Conservation (phyloP, 2,888 invertebrate species). For the Labia minor region DNA sequence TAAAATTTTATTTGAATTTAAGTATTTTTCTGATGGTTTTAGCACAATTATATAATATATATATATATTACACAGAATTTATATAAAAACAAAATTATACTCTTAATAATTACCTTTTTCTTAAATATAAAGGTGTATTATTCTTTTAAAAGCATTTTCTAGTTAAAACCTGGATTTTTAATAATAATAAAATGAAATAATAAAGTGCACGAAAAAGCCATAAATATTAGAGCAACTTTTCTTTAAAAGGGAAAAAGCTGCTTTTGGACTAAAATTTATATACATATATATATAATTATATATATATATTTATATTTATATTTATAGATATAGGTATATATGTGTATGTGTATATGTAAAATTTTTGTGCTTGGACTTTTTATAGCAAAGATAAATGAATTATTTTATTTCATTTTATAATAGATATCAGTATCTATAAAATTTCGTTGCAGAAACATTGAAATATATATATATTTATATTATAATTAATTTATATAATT, state of each 20-base stretch:
- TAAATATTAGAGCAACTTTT: background rate
- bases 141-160: no score
- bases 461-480: background rate
- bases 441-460: background rate
- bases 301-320: background rate
- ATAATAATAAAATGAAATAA: background rate
- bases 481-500: background rate
- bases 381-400: background rate
- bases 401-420: background rate
- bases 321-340: no score
- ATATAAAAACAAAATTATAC: no score
- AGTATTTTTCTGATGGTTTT: no score
- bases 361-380: background rate
- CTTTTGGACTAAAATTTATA: background rate
- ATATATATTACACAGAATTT: no score
- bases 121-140: no score
- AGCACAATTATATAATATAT: no score
- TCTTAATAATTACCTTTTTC: no score
- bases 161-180: background rate
- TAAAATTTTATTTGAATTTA: no score
- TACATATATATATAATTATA: no score
- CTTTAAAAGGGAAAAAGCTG: background rate
- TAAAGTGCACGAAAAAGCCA: background rate
- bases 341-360: background rate
- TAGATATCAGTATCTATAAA: background rate